Base-by-base conservation (phyloP, 35 echinoderm and acorn worm genomes). In the Lytechinus pictus region DNA sequence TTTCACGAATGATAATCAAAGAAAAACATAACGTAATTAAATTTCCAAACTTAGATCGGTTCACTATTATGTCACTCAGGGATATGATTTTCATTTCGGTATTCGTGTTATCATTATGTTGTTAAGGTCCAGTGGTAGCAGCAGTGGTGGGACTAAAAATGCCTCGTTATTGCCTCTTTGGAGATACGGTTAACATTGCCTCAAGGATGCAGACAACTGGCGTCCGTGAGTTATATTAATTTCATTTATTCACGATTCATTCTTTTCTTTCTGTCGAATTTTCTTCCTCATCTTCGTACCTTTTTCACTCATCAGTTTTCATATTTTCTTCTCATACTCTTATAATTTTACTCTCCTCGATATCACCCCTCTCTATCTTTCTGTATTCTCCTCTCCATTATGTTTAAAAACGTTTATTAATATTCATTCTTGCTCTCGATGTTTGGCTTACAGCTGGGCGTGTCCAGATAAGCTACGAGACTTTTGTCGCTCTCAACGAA, bases 141-240 rank as follows among this genome's bases (percentile, higher is more conserved):
- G 97, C 95, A 13, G 97, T 97, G 4, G 96, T 97, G 1, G 97
- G 97, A 21, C 51, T 97, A 54, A 97, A 95, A 57, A 97, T 97
- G 97, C 97, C 97, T 19, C 92, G 97, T 9, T 97, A 97, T 88
- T 97, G 97, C 96, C 95, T 97, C 4, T 97, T 97, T 92, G 97
- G 97, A 9, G 97, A 97, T 57, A 97, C 97, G 4, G 97, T 97
- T 9, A 97, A 97, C 29, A 97, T 95, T 16, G 97, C 97, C 27
- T 97, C 97, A 4, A 57, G 97, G 66, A 96, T 97, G 95, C 94
- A 95, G 91, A 96, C 97, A 9, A 94, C 95, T 44, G 95, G 97
- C 14, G 52, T 95, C 90, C 97, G 97, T 98, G 94, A 89, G 97
- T 90, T 52, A 3, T 90, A 88, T 88, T 6, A 44, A 10, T 90